These are phyloP conservation scores for Melanaphis sacchari DNA, from an alignment of 1,140 invertebrate genomes.

Conservation along the genomic window DNA sequence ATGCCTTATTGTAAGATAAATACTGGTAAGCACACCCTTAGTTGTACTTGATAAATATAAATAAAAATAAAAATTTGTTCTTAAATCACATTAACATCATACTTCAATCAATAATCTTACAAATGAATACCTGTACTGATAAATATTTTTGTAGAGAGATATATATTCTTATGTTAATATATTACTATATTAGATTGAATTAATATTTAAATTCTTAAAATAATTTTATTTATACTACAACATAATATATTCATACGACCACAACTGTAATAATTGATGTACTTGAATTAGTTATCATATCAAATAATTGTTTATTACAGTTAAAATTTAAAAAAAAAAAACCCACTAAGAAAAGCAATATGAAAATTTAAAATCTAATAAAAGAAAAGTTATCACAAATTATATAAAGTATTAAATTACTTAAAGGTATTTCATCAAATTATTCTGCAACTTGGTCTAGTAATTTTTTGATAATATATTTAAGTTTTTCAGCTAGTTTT, in stretches of 20 bases:
- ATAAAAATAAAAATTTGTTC: neutral
- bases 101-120: neutral
- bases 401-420: neutral
- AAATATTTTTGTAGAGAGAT: neutral
- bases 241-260: neutral
- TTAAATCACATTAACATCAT: neutral
- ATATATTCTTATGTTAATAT: neutral
- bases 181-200: neutral
- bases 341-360: neutral
- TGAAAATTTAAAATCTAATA: neutral
- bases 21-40: neutral
- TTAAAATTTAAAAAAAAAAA: neutral
- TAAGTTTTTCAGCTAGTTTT: conserved; percentile 35
- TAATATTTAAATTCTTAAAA: neutral
- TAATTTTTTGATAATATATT: conserved; percentile 36
- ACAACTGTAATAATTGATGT: no score
- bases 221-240: neutral
- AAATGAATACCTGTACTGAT: neutral
- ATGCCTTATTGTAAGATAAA: neutral
- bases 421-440: neutral
- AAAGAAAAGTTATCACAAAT: neutral
- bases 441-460: neutral
- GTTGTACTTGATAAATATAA: neutral
- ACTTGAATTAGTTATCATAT: no score
- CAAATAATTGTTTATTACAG: neutral